Evolutionary conservation across 2,797 vertebrate species (phyloP).

Genomic region (Rousettus madagascariensis): DNA sequence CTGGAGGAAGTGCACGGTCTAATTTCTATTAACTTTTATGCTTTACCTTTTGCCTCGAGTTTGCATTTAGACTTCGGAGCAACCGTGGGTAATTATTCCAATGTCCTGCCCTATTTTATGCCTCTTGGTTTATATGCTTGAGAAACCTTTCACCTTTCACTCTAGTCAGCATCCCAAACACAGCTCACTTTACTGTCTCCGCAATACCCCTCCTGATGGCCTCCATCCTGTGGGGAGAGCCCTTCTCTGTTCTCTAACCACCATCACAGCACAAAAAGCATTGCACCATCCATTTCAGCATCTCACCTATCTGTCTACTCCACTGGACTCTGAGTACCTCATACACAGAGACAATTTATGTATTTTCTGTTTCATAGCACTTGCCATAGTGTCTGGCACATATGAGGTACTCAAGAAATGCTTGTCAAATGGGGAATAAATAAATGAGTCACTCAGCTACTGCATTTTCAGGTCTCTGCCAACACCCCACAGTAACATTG

Average conservation of each 20-base stretch:
- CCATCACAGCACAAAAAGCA: too few species aligned
- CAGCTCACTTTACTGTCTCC: not conserved
- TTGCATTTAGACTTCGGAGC: not conserved
- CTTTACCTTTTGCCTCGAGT: not conserved
- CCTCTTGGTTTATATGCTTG: not conserved
- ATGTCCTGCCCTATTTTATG: not conserved
- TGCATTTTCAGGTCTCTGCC: not conserved
- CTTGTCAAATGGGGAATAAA: not conserved
- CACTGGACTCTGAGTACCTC: too few species aligned
- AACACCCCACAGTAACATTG: not conserved
- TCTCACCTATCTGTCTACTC: not conserved
- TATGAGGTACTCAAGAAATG: not conserved
- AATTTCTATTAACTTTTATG: not conserved
- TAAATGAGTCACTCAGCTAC: not conserved
- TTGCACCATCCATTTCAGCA: not conserved
- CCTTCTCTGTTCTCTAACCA: too few species aligned
- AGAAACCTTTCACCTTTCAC: not conserved
- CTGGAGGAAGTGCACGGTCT: not conserved
- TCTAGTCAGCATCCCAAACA: not conserved
- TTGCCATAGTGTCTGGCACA: not conserved
- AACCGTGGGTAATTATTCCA: not conserved
- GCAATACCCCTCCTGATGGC: not conserved
- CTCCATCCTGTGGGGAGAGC: fast-evolving
- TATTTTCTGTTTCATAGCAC: not conserved
- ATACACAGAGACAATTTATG: not conserved